Percentiles rank a stretch among this genome's conserved stretches.
Conservation (phyloP, 37 sponge, comb jelly and placozoan species). For the Aplysina aerophoba region DNA sequence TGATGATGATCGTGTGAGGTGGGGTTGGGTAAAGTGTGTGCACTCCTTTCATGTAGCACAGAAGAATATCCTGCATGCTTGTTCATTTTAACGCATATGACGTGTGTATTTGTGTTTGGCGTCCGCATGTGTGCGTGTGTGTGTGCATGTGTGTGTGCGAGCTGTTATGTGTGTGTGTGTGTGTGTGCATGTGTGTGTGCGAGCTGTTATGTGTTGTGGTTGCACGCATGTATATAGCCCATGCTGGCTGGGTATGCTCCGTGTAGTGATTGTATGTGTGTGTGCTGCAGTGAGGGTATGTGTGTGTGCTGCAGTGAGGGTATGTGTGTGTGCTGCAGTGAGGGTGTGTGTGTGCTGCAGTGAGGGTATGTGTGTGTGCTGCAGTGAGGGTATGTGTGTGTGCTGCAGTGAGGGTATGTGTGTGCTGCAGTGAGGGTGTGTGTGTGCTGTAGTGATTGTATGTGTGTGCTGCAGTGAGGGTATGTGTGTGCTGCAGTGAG, state of each 20-base stretch:
- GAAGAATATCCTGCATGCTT: too few relatives aligned
- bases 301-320: background rate
- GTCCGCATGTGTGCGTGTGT: constrained; percentile 17
- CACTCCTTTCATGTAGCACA: too few relatives aligned
- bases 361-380: too few relatives aligned
- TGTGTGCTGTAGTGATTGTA: too few relatives aligned
- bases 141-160: constrained; percentile 12
- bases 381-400: too few relatives aligned
- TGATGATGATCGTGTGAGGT: too few relatives aligned
- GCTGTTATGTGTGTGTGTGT: constrained; percentile 16
- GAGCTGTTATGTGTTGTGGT: background rate
- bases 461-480: background rate
- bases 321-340: background rate
- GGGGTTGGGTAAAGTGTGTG: too few relatives aligned
- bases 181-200: constrained; percentile 15
- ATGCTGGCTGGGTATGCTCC: background rate
- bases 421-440: too few relatives aligned
- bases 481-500: too few relatives aligned
- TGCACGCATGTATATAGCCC: background rate
- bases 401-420: too few relatives aligned
- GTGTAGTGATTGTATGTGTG: background rate
- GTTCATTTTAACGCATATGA: too few relatives aligned
- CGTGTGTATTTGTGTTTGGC: background rate
- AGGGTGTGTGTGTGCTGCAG: background rate
- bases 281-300: background rate